These are phyloP conservation scores for Pocillopora meandrina DNA, from an alignment of 92 coral and sea anemone genomes.

Conservation along the genomic window DNA sequence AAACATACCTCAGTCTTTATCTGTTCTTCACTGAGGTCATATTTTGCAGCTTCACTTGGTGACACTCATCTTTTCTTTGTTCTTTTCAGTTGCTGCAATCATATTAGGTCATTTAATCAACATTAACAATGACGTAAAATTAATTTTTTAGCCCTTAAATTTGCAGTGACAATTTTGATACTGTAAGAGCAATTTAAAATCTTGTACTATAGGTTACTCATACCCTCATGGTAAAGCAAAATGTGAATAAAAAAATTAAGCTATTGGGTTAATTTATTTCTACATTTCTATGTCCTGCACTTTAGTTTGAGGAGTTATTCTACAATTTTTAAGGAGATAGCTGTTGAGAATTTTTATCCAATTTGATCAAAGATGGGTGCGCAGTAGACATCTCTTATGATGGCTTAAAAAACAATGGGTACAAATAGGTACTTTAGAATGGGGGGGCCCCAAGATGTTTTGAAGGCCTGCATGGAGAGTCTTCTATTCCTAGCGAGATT, in stretches of 20 bases:
- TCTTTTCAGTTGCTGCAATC: conserved; percentile 58
- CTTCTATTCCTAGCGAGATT: too few relatives aligned
- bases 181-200: too few relatives aligned
- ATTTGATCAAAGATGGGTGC: background rate
- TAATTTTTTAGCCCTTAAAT: background rate
- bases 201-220: background rate
- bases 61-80: conserved; percentile 90
- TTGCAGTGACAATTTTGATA: background rate
- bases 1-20: conserved; percentile 66
- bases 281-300: conserved; percentile 32
- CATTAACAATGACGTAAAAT: background rate
- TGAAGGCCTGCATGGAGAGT: too few relatives aligned
- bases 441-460: too few relatives aligned
- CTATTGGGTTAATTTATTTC: too few relatives aligned
- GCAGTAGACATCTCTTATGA: background rate
- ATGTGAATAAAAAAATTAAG: too few relatives aligned
- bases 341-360: background rate
- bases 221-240: background rate
- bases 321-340: background rate
- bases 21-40: conserved; percentile 50
- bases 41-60: conserved; percentile 60
- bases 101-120: background rate
- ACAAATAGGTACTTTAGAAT: background rate
- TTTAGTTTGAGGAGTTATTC: background rate
- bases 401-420: background rate